phyloP scores from a whole-genome alignment of 2,113 vertebrate species.

The Ranitomeya imitator region DNA sequence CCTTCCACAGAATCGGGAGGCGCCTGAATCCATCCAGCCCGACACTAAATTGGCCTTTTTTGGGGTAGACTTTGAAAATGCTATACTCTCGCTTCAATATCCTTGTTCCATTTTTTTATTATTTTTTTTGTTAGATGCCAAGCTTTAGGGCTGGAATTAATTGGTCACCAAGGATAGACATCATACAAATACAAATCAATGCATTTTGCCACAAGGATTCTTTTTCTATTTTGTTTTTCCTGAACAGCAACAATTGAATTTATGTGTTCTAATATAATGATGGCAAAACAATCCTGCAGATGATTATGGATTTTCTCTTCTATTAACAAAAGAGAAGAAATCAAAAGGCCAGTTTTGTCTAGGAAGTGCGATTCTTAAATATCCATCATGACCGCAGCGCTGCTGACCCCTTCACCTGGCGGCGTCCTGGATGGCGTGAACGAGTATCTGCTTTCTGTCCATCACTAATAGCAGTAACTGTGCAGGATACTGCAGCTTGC shows the following conservation, averaged over 20 bases:
- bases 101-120: slow-evolving; percentile 19
- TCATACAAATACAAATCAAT: slow-evolving; percentile 40
- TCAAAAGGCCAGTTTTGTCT: not conserved
- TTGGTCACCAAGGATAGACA: slow-evolving; percentile 45
- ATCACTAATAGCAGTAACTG: not conserved
- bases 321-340: not conserved
- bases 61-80: slow-evolving; percentile 26
- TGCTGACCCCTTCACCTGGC: not conserved
- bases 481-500: not conserved
- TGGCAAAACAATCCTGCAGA: not conserved
- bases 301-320: slow-evolving; percentile 23
- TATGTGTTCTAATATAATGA: not conserved
- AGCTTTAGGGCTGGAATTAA: slow-evolving; percentile 46
- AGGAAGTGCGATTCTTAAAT: not conserved
- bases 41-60: slow-evolving; percentile 38
- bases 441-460: not conserved
- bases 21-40: not conserved
- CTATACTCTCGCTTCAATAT: not conserved
- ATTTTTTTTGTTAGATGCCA: slow-evolving; percentile 26
- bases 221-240: not conserved
- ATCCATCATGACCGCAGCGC: not conserved
- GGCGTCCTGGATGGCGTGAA: not conserved
- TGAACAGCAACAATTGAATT: slow-evolving; percentile 15
- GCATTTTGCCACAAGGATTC: slow-evolving; percentile 18
- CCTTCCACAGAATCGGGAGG: not conserved